These are phyloP conservation scores for Diarsia dahlii DNA, from an alignment of 2,888 invertebrate species.

Conservation along the genomic window DNA sequence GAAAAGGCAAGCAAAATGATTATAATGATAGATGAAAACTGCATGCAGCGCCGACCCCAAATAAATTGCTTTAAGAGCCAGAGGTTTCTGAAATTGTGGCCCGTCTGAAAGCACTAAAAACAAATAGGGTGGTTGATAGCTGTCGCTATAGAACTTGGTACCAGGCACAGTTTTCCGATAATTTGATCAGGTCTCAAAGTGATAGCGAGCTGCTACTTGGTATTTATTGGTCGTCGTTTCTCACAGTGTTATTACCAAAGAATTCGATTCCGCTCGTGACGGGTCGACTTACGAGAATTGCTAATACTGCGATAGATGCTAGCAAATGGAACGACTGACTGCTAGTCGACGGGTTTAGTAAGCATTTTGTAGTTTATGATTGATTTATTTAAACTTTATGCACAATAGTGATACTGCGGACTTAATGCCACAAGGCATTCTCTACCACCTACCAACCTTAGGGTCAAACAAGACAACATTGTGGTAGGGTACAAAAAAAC, in stretches of 20 bases:
- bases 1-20: too few relatives aligned
- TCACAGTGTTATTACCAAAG: slow-evolving; percentile 7
- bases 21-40: too few relatives aligned
- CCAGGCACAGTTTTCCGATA: slow-evolving; percentile 26
- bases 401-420: too few relatives aligned
- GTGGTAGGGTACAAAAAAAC: too few relatives aligned
- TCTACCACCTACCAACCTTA: too few relatives aligned
- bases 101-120: not conserved
- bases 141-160: slow-evolving; percentile 20
- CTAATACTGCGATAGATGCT: not conserved
- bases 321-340: too few relatives aligned
- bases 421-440: too few relatives aligned
- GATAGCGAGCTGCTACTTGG: slow-evolving; percentile 29
- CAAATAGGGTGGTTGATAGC: slow-evolving; percentile 7
- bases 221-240: slow-evolving; percentile 40
- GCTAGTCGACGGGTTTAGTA: not conserved
- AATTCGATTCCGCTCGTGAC: slow-evolving; percentile 31
- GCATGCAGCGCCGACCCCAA: too few relatives aligned
- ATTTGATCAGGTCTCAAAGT: slow-evolving; percentile 51
- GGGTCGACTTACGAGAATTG: slow-evolving; percentile 2
- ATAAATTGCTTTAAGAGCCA: not conserved
- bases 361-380: not conserved
- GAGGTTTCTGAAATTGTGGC: not conserved
- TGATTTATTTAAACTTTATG: too few relatives aligned
- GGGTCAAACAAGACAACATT: too few relatives aligned